These are phyloP conservation scores for Lottia gigantea DNA, from an alignment of 2,888 invertebrate species.

Conservation along the genomic window DNA sequence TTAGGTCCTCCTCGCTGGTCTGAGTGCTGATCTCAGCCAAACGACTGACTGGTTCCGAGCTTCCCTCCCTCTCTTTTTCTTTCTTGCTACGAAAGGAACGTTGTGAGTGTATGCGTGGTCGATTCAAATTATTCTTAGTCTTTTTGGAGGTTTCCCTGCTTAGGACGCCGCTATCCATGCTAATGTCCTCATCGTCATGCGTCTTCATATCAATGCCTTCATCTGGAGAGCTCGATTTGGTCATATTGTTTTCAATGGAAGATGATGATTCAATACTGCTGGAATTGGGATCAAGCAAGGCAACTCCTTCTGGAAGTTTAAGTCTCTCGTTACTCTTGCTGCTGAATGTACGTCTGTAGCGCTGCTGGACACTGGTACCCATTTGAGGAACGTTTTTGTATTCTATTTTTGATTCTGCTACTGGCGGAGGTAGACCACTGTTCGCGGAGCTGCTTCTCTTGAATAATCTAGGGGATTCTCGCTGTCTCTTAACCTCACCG, in stretches of 20 bases:
- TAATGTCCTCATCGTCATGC: not conserved
- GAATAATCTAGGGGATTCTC: conserved; percentile 9
- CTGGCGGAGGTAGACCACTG: conserved; percentile 12
- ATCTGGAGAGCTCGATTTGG: not conserved
- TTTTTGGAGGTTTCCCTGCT: not conserved
- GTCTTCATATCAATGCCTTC: not conserved
- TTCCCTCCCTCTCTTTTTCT: not conserved
- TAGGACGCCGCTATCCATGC: not conserved
- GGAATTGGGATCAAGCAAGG: not conserved
- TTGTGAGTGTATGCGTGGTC: not conserved
- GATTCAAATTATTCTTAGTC: not conserved
- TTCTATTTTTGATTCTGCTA: conserved; percentile 11
- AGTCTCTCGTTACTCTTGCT: conserved; percentile 10
- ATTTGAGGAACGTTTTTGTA: conserved; percentile 29
- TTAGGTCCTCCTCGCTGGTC: not conserved
- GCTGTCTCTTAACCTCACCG: conserved; percentile 11
- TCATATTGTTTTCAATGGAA: not conserved
- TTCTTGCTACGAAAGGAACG: not conserved
- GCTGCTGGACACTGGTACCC: conserved; percentile 33
- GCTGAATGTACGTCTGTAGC: conserved; percentile 34
- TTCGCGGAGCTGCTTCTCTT: conserved; percentile 15
- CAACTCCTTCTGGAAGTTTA: not conserved
- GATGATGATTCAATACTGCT: not conserved
- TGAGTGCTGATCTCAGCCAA: conserved; percentile 4
- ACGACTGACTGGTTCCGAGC: not conserved